Evolutionary conservation across 1,140 invertebrate species (phyloP).

Genomic region (Penaeus japonicus): DNA sequence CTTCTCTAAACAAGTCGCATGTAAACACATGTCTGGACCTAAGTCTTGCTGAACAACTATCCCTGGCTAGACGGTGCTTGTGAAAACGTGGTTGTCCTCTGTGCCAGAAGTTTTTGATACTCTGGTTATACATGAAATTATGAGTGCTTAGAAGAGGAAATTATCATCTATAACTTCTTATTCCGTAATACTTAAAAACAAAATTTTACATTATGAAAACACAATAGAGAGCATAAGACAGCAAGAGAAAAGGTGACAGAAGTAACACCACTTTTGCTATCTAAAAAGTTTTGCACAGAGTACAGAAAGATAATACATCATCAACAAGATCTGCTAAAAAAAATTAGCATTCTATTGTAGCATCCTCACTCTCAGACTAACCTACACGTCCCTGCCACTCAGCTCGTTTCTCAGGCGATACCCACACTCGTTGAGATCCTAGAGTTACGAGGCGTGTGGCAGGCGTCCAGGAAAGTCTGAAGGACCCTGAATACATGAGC

Average conservation of each 20-base stretch:
- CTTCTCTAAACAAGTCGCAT: slow-evolving; percentile 52
- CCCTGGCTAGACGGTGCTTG: slow-evolving; percentile 48
- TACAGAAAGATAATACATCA: slow-evolving; percentile 44
- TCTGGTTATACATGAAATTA: background rate
- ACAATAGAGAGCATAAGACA: background rate
- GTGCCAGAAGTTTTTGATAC: slow-evolving; percentile 45
- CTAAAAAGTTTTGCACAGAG: slow-evolving; percentile 38
- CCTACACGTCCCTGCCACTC: slow-evolving; percentile 22
- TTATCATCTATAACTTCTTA: slow-evolving; percentile 18
- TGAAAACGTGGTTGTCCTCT: slow-evolving; percentile 49
- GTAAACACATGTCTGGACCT: slow-evolving; percentile 52
- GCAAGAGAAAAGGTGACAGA: slow-evolving; percentile 24
- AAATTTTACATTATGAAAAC: slow-evolving; percentile 30
- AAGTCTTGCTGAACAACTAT: slow-evolving; percentile 49
- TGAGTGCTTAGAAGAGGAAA: background rate
- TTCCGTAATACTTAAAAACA: slow-evolving; percentile 9
- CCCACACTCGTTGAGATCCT: background rate
- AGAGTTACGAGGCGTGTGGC: background rate
- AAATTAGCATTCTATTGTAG: slow-evolving; percentile 49
- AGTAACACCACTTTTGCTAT: slow-evolving; percentile 4
- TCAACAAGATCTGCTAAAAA: slow-evolving; percentile 38
- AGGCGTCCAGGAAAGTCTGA: slow-evolving; percentile 49
- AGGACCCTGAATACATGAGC: slow-evolving; percentile 56
- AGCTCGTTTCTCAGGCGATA: background rate
- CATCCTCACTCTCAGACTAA: slow-evolving; percentile 58